Evolutionary conservation across 1,140 invertebrate genomes (phyloP), one percentile per base, ranked within the genome.

Genomic region (Rhynchophorus ferrugineus): DNA sequence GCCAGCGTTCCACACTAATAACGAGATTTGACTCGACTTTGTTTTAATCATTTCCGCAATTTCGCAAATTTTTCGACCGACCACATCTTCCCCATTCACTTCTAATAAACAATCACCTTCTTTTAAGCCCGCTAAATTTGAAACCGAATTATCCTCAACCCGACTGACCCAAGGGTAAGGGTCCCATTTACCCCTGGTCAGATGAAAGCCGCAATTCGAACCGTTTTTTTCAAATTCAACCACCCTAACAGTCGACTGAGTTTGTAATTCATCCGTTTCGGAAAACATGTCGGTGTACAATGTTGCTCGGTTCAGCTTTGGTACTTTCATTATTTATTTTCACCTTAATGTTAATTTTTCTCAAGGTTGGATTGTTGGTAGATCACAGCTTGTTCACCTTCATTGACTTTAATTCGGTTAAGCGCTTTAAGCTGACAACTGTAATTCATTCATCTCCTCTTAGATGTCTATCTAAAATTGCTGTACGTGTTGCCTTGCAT

Each of bases 131-230:
- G 74, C 69, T 18, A 54, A 58, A 16, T 71, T 62, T 11, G 77
- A 75, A 18, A 73, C 69, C 16, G 75, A 74, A 33, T 67, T 70
- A 1, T 43, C 48, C 21, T 76, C 75, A 13, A 79, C 74, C 17
- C 68, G 70, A 58, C 68, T 73, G 42, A 83, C 73, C 81, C 81
- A 83, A 21, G 82, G 82, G 72, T 84, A 84, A 3, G 82, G 81
- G 70, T 84, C 82, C 81, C 80, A 84, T 61, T 82, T 80, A 16
- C 77, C 80, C 49, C 80, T 71, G 1, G 78, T 79, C 36, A 84
- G 64, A 61, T 82, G 75, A 67, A 84, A 83, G 14, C 82, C 82
- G 22, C 73, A 79, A 18, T 72, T 64, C 52, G 65, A 45, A 50
- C 60, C 21, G 46, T 66, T 51, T 65, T 67, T 65, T 56, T 66